Conservation (phyloP, 2,113 vertebrate species). For the Anhinga anhinga region DNA sequence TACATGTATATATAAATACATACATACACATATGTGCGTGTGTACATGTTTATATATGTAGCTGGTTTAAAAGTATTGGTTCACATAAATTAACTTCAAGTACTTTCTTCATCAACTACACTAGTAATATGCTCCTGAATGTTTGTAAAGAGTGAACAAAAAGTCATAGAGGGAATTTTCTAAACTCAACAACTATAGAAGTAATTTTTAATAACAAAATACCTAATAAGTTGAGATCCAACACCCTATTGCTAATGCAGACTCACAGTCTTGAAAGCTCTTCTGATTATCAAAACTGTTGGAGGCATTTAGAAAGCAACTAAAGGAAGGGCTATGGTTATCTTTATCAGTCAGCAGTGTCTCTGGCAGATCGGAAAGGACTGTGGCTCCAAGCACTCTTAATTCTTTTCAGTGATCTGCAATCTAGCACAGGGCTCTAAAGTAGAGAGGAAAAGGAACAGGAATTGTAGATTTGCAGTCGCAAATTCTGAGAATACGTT, state of each 20-base stretch:
- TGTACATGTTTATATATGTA: too few relatives aligned
- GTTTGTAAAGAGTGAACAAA: background rate
- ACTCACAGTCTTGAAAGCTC: background rate
- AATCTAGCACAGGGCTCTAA: background rate
- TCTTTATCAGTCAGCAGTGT: background rate
- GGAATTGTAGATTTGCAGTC: background rate
- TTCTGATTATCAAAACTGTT: background rate
- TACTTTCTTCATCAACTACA: background rate
- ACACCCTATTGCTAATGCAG: background rate
- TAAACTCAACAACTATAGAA: background rate
- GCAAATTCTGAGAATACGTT: background rate
- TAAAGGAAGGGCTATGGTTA: background rate
- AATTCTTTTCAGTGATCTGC: background rate
- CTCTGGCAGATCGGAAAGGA: background rate
- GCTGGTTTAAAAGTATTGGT: background rate
- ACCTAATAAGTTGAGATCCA: background rate
- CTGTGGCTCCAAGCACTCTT: background rate
- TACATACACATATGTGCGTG: background rate
- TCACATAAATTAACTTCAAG: background rate
- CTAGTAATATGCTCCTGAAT: background rate
- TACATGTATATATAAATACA: background rate
- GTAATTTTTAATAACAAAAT: background rate
- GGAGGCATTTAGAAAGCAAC: background rate
- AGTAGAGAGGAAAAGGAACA: background rate
- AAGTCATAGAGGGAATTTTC: background rate